Evolutionary conservation across 2,888 invertebrate species (phyloP).

Genomic region (Drosophila gaucha): DNA sequence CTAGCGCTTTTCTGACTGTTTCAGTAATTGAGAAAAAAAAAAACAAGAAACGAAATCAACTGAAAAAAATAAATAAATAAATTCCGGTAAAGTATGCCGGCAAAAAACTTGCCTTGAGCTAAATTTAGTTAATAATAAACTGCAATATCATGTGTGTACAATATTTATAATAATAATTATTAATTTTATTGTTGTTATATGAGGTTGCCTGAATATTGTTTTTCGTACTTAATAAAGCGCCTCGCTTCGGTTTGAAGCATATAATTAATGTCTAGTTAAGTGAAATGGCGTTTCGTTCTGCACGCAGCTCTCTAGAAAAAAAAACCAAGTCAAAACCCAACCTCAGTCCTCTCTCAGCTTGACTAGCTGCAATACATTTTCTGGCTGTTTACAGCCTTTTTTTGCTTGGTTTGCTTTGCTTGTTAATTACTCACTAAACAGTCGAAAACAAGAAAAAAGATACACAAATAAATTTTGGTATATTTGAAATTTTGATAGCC

Average conservation of each 20-base stretch:
- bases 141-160: slow-evolving; percentile 35
- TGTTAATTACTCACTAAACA: slow-evolving; percentile 78
- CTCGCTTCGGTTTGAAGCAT: slow-evolving; percentile 25
- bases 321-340: background rate
- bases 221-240: background rate
- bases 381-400: slow-evolving; percentile 1
- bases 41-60: background rate
- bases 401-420: slow-evolving; percentile 36
- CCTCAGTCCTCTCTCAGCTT: background rate
- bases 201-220: background rate
- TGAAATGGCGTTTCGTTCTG: slow-evolving; percentile 67
- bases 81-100: slow-evolving; percentile 27
- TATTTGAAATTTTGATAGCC: slow-evolving; percentile 35
- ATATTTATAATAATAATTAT: slow-evolving; percentile 52
- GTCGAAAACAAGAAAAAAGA: slow-evolving; percentile 35
- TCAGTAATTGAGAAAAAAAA: background rate
- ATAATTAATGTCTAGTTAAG: slow-evolving; percentile 78
- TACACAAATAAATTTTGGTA: slow-evolving; percentile 30
- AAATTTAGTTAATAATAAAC: slow-evolving; percentile 55
- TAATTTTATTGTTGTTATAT: slow-evolving; percentile 22
- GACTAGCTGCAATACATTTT: slow-evolving; percentile 10
- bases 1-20: background rate
- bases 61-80: slow-evolving; percentile 18
- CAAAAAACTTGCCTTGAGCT: slow-evolving; percentile 63
- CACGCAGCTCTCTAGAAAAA: slow-evolving; percentile 5